These are phyloP conservation scores for Podarcis cretensis DNA, from an alignment of 2,113 vertebrate species.

Conservation along the genomic window DNA sequence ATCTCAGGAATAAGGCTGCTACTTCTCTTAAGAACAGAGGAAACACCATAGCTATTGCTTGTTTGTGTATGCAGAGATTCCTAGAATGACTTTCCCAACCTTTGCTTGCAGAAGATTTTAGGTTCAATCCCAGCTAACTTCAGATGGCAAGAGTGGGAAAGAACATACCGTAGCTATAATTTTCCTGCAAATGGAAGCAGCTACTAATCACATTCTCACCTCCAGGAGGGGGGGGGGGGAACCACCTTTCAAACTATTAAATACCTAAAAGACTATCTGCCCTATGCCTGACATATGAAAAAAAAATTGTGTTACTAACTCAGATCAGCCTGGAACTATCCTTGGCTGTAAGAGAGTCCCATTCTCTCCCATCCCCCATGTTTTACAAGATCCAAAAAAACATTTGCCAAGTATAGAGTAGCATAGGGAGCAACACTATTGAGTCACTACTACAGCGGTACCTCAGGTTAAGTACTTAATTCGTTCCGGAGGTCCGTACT, in stretches of 20 bases:
- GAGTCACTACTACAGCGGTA: background rate
- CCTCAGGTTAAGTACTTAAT: too few relatives aligned
- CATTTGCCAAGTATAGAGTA: background rate
- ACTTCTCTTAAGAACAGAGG: background rate
- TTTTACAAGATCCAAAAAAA: background rate
- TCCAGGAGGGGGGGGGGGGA: too few relatives aligned
- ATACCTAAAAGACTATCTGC: background rate
- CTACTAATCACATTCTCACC: too few relatives aligned
- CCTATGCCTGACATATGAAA: background rate
- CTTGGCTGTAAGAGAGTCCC: too few relatives aligned
- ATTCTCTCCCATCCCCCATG: background rate
- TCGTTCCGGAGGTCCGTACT: too few relatives aligned
- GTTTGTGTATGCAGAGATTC: background rate
- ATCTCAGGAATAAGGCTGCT: background rate
- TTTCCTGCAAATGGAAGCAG: background rate
- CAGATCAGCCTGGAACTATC: background rate
- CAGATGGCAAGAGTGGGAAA: background rate
- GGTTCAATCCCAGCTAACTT: background rate
- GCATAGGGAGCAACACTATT: background rate
- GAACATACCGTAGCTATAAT: background rate
- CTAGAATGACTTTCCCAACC: background rate
- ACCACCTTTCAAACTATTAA: background rate
- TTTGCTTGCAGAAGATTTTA: background rate
- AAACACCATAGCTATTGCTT: background rate
- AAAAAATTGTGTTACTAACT: background rate